Evolutionary conservation across 2,888 invertebrate genomes (phyloP).

Genomic region (Drosophila atripex): DNA sequence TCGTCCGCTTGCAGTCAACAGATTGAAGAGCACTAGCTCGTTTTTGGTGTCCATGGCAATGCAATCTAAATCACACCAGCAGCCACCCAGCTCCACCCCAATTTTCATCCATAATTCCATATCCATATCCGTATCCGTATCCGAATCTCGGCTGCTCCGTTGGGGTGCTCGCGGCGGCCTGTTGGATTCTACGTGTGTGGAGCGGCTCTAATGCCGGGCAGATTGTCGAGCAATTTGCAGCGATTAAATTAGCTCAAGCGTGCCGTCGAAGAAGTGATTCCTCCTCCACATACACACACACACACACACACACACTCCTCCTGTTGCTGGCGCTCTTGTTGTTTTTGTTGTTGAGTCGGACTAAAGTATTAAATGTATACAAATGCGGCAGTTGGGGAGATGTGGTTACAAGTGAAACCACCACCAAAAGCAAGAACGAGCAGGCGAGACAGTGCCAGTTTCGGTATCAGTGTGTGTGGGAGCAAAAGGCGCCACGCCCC

Average conservation of each 20-base stretch:
- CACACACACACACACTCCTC: constrained; percentile 6
- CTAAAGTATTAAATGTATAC: constrained; percentile 39
- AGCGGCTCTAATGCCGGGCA: constrained; percentile 78
- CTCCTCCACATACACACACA: constrained; percentile 12
- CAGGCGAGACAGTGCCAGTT: constrained; percentile 12
- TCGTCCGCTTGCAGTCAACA: constrained; percentile 60
- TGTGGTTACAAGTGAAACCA: constrained; percentile 74
- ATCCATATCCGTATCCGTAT: constrained; percentile 6
- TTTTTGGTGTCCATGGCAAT: constrained; percentile 40
- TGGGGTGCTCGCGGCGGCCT: constrained; percentile 35
- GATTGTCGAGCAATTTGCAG: constrained; percentile 84
- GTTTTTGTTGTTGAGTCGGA: constrained; percentile 39
- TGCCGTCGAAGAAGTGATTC: constrained; percentile 57
- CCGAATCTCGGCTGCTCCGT: background rate
- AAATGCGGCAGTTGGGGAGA: constrained; percentile 35
- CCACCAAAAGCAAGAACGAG: constrained; percentile 53
- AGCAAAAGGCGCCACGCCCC: constrained; percentile 69
- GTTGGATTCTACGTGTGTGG: constrained; percentile 60
- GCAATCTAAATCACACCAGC: constrained; percentile 71
- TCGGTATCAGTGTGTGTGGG: constrained; percentile 56
- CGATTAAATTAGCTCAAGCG: constrained; percentile 83
- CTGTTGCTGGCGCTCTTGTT: constrained; percentile 20
- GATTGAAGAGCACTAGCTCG: constrained; percentile 26
- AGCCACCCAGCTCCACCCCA: constrained; percentile 16
- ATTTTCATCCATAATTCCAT: constrained; percentile 5